These are phyloP conservation scores for Eucidaris tribuloides DNA, from an alignment of 35 echinoderm and acorn worm genomes.

Conservation along the genomic window DNA sequence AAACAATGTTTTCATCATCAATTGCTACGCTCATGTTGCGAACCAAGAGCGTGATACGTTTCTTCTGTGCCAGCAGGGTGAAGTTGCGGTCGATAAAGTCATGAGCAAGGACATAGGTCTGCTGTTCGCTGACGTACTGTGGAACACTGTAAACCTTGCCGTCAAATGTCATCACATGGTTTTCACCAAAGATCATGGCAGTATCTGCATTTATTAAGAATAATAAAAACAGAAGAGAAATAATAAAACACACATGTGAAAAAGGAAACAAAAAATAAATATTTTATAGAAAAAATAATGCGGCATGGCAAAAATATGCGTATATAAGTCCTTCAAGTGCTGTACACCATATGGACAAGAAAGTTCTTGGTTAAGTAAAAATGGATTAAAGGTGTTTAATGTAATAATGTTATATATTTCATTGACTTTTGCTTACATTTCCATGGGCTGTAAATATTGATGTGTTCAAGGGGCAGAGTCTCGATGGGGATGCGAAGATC, in stretches of 20 bases:
- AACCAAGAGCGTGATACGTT: slow-evolving; percentile 52
- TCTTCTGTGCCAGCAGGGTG: slow-evolving; percentile 64
- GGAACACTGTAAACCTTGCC: slow-evolving; percentile 67
- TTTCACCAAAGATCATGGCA: slow-evolving; percentile 70
- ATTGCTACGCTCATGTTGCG: slow-evolving; percentile 19
- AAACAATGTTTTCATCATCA: slow-evolving; percentile 38
- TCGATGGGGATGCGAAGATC: slow-evolving; percentile 14
- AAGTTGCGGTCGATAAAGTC: slow-evolving; percentile 96
- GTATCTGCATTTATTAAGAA: slow-evolving; percentile 41
- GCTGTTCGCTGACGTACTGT: slow-evolving; percentile 25
- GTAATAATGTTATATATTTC: too few species aligned
- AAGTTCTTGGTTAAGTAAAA: background rate
- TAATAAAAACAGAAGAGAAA: background rate
- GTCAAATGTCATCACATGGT: slow-evolving; percentile 86
- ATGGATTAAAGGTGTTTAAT: background rate
- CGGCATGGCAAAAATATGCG: too few species aligned
- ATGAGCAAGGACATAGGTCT: slow-evolving; percentile 82
- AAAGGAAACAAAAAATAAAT: background rate
- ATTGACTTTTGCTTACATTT: too few species aligned
- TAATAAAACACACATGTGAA: background rate
- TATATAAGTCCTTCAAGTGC: too few species aligned
- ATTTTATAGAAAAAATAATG: too few species aligned
- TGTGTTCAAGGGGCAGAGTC: background rate
- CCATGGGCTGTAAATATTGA: background rate
- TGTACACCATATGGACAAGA: background rate